Evolutionary conservation across 2,888 invertebrate species (phyloP).

Genomic region (Sesia apiformis): DNA sequence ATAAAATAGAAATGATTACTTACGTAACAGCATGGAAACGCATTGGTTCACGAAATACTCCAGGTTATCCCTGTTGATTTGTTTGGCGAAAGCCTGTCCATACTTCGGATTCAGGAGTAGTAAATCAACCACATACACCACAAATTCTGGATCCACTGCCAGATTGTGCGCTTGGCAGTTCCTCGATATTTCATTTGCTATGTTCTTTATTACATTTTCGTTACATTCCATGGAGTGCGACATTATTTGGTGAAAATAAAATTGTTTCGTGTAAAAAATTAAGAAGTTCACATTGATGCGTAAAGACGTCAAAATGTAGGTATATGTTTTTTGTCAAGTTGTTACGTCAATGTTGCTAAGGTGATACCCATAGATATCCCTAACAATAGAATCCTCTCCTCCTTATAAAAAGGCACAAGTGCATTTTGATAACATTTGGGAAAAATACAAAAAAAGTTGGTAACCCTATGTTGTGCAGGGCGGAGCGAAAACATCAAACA

Average conservation of each 20-base stretch:
- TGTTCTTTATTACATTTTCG: constrained; percentile 70
- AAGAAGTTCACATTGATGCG: too few species aligned
- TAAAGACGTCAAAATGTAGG: too few species aligned
- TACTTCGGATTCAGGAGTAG: constrained; percentile 73
- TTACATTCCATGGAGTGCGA: constrained; percentile 45
- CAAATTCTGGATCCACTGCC: constrained; percentile 61
- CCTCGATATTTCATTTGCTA: constrained; percentile 73
- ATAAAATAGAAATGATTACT: constrained; percentile 17
- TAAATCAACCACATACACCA: constrained; percentile 67
- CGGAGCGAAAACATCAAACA: too few species aligned
- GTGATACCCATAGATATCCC: too few species aligned
- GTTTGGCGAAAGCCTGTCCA: constrained; percentile 60
- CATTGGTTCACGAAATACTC: constrained; percentile 71
- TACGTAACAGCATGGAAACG: constrained; percentile 55
- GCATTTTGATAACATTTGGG: too few species aligned
- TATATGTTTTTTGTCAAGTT: too few species aligned
- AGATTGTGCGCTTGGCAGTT: constrained; percentile 60
- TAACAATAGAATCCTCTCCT: too few species aligned
- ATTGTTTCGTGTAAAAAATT: too few species aligned
- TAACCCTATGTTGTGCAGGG: too few species aligned
- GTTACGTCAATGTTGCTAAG: too few species aligned
- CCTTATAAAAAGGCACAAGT: too few species aligned
- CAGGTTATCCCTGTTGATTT: constrained; percentile 60
- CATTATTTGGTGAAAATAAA: background rate
- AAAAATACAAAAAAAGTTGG: too few species aligned